Conservation (phyloP, 2,888 invertebrate species). For the Bibio marci region DNA sequence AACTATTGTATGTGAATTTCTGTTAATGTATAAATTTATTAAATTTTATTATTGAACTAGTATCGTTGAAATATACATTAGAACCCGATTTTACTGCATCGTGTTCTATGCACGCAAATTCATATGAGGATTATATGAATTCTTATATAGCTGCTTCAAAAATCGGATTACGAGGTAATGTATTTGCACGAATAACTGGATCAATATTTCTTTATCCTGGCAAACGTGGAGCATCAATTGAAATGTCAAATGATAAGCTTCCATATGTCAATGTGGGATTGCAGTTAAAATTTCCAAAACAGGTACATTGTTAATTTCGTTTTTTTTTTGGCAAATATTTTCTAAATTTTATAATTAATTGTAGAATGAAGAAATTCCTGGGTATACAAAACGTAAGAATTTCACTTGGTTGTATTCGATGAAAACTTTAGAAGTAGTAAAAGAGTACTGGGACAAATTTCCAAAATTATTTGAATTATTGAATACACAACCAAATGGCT, state of each 20-base stretch:
- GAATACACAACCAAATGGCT: constrained; percentile 13
- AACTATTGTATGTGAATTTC: too few species aligned
- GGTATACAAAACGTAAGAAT: constrained; percentile 60
- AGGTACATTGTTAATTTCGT: constrained; percentile 32
- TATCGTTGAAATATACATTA: too few species aligned
- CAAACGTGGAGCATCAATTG: too few species aligned
- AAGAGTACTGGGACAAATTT: constrained; percentile 49
- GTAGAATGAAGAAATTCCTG: constrained; percentile 53
- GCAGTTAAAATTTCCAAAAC: constrained; percentile 78
- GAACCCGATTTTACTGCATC: constrained; percentile 20
- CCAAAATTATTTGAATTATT: constrained; percentile 56
- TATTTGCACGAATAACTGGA: constrained; percentile 77
- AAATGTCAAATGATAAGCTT: too few species aligned
- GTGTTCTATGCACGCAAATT: constrained; percentile 14
- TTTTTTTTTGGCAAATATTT: background rate
- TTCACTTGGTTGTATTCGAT: constrained; percentile 67
- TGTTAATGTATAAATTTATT: too few species aligned
- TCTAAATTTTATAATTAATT: constrained; percentile 5
- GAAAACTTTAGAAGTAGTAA: constrained; percentile 51
- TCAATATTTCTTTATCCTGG: constrained; percentile 49
- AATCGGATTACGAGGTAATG: constrained; percentile 44
- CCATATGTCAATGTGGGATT: constrained; percentile 69
- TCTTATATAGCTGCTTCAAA: constrained; percentile 17
- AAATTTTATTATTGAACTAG: too few species aligned
- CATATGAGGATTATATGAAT: constrained; percentile 17